Percentiles rank a stretch among this genome's conserved stretches.
Conservation (phyloP, 2,113 vertebrate genomes). For the Rhombomys opimus region DNA sequence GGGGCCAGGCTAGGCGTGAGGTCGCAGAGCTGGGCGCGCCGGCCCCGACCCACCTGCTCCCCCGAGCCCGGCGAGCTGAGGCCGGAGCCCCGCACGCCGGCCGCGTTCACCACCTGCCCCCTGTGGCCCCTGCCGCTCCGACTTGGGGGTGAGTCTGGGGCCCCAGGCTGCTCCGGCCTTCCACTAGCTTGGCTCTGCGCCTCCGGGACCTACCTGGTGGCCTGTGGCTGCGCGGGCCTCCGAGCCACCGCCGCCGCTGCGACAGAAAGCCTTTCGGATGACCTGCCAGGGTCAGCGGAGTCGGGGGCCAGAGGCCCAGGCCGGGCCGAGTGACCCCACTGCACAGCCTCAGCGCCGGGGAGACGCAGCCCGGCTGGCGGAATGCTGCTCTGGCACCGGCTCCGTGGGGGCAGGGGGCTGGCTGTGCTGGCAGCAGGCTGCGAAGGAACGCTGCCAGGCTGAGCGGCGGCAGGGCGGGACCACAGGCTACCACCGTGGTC, state of each 20-base stretch:
- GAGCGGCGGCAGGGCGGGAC: slow-evolving; percentile 52
- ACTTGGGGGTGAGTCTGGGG: slow-evolving; percentile 54
- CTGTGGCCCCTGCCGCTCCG: not conserved
- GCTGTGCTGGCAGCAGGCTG: slow-evolving; percentile 65
- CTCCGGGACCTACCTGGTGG: slow-evolving; percentile 29
- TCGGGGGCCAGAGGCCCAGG: slow-evolving; percentile 1
- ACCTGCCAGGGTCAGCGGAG: not conserved
- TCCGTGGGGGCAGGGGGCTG: slow-evolving; percentile 76
- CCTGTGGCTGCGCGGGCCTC: not conserved
- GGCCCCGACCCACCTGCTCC: slow-evolving; percentile 21
- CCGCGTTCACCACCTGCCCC: not conserved
- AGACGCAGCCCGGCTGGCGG: slow-evolving; percentile 68
- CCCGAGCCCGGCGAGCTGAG: not conserved
- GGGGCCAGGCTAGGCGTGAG: slow-evolving; percentile 11
- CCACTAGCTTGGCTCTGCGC: not conserved
- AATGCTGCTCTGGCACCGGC: slow-evolving; percentile 77
- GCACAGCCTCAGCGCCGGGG: slow-evolving; percentile 55
- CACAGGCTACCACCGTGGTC: not conserved
- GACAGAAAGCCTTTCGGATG: not conserved
- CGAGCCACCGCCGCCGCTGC: not conserved
- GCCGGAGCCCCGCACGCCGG: not conserved
- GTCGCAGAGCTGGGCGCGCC: not conserved
- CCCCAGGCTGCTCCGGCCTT: not conserved
- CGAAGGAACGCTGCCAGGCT: slow-evolving; percentile 48
- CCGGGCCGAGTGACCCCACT: slow-evolving; percentile 2